Conservation (phyloP, 2,797 vertebrate genomes). For the Lates japonicus region DNA sequence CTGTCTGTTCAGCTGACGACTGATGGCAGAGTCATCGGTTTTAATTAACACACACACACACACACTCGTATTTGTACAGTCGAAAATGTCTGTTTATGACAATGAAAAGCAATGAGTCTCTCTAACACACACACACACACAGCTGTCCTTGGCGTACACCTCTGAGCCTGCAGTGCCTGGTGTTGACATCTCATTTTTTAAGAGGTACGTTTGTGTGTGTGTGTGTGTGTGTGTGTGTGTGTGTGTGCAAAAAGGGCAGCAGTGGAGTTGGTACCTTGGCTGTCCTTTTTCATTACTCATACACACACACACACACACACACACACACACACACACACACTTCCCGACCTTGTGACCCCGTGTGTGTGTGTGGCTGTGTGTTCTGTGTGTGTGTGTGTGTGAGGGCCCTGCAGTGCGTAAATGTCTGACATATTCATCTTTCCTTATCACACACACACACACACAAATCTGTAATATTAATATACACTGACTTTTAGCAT, state of each 20-base stretch:
- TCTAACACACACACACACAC: neutral
- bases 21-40: constrained; percentile 32
- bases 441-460: constrained; percentile 22
- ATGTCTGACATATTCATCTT: too few species aligned
- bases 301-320: constrained; percentile 41
- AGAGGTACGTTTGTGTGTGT: constrained; percentile 29
- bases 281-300: constrained; percentile 56
- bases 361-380: neutral
- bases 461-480: constrained; percentile 20
- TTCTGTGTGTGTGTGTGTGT: neutral
- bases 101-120: neutral
- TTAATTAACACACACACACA: constrained; percentile 31
- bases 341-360: constrained; percentile 18
- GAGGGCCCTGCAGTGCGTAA: constrained; percentile 67
- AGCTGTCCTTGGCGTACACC: constrained; percentile 63
- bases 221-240: constrained; percentile 24
- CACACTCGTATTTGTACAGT: neutral
- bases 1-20: neutral
- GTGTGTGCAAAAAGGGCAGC: constrained; percentile 49
- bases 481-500: constrained; percentile 26
- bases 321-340: constrained; percentile 22
- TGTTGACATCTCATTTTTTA: constrained; percentile 76
- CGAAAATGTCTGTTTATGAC: constrained; percentile 30
- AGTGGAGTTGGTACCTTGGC: constrained; percentile 57
- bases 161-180: constrained; percentile 45